Evolutionary conservation across 2,113 vertebrate species (phyloP).

Genomic region (Poeciliopsis occidentalis): DNA sequence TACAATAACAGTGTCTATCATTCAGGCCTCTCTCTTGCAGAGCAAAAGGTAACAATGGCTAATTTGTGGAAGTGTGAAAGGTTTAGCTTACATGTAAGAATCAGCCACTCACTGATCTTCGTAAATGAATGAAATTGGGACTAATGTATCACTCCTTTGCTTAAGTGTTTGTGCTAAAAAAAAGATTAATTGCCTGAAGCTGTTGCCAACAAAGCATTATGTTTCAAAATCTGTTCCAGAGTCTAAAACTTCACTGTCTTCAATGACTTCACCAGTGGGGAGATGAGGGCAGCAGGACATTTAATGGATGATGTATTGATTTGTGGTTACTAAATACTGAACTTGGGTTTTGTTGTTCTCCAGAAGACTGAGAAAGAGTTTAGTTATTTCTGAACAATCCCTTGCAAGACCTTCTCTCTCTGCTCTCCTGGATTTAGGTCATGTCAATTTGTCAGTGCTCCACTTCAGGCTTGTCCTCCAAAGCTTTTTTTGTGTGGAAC

Average conservation of each 20-base stretch:
- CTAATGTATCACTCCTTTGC: too few relatives aligned
- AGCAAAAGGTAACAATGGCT: too few relatives aligned
- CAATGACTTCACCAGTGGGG: not conserved
- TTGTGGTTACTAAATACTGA: constrained; percentile 21
- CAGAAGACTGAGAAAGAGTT: not conserved
- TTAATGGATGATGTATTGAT: constrained; percentile 26
- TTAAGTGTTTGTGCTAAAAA: not conserved
- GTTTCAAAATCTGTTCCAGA: not conserved
- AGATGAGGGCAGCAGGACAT: not conserved
- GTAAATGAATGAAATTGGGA: too few relatives aligned
- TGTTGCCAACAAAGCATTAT: not conserved
- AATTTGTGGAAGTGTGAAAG: too few relatives aligned
- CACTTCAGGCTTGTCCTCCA: constrained; percentile 38
- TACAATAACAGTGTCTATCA: too few relatives aligned
- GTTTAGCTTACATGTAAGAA: too few relatives aligned
- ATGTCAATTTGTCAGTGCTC: constrained; percentile 31
- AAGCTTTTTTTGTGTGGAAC: not conserved
- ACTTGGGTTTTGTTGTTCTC: constrained; percentile 7
- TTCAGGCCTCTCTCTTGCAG: too few relatives aligned
- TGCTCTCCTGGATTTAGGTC: constrained; percentile 58
- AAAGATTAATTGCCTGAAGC: not conserved
- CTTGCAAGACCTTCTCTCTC: constrained; percentile 8
- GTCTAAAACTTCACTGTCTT: not conserved
- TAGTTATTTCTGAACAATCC: constrained; percentile 45
- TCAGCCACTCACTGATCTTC: too few relatives aligned